phyloP scores from a whole-genome alignment of 1,140 invertebrate genomes.

The Bombus pascuorum region DNA sequence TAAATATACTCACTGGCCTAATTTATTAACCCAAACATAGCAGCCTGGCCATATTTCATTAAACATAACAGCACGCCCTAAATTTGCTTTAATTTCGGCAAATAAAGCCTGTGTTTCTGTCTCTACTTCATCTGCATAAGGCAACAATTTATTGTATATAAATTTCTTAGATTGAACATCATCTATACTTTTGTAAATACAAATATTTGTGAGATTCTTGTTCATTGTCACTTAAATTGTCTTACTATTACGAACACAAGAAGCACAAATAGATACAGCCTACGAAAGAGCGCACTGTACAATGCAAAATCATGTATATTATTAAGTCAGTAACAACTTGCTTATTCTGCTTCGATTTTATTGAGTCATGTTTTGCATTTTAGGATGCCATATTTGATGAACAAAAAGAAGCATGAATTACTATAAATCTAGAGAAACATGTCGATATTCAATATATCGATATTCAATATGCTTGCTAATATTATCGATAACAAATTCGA shows the following conservation, averaged over 20 bases:
- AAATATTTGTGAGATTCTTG: not conserved
- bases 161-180: constrained; percentile 83
- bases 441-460: too few species aligned
- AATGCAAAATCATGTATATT: constrained; percentile 38
- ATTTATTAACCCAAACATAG: constrained; percentile 84
- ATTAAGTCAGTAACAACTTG: constrained; percentile 54
- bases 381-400: constrained; percentile 52
- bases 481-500: not conserved
- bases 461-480: not conserved
- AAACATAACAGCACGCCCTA: constrained; percentile 86
- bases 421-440: constrained; percentile 8
- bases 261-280: not conserved
- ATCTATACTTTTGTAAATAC: not conserved
- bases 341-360: constrained; percentile 60
- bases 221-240: not conserved
- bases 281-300: not conserved
- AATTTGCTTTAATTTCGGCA: constrained; percentile 87
- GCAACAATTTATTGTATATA: constrained; percentile 86
- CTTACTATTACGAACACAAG: not conserved
- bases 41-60: constrained; percentile 87
- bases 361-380: constrained; percentile 59
- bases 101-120: constrained; percentile 85
- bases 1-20: constrained; percentile 84
- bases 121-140: constrained; percentile 86
- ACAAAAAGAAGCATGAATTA: not conserved